Conservation (phyloP, 2,797 vertebrate species). For the Diglossa cyanea region DNA sequence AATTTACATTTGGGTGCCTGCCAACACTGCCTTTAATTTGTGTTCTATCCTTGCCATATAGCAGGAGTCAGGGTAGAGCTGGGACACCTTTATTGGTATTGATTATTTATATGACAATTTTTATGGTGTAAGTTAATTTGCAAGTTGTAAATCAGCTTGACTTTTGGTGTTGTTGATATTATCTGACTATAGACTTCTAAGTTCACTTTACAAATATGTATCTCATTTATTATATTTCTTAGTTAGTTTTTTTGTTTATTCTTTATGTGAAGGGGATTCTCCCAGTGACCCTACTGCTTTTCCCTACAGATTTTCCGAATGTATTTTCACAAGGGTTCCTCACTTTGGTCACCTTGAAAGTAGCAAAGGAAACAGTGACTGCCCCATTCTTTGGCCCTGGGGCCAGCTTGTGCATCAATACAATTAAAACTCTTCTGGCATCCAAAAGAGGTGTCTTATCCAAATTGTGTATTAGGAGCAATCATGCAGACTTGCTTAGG, state of each 20-base stretch:
- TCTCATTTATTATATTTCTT: neutral
- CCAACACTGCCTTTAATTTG: neutral
- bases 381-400: neutral
- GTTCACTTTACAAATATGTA: neutral
- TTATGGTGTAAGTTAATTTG: neutral
- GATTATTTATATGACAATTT: neutral
- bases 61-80: rapidly evolving
- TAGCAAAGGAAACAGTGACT: neutral
- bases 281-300: neutral
- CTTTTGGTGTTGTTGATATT: neutral
- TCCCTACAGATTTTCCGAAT: neutral
- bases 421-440: neutral
- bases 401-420: neutral
- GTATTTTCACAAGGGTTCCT: neutral
- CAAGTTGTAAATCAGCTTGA: neutral
- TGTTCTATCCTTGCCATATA: neutral
- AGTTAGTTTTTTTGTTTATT: neutral
- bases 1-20: neutral
- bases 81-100: neutral
- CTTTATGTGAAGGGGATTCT: neutral
- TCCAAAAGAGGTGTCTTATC: neutral
- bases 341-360: neutral
- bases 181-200: neutral
- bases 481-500: neutral
- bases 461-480: neutral